phyloP scores from a whole-genome alignment of 2,113 vertebrate genomes.

The Orientallactaga bullata region DNA sequence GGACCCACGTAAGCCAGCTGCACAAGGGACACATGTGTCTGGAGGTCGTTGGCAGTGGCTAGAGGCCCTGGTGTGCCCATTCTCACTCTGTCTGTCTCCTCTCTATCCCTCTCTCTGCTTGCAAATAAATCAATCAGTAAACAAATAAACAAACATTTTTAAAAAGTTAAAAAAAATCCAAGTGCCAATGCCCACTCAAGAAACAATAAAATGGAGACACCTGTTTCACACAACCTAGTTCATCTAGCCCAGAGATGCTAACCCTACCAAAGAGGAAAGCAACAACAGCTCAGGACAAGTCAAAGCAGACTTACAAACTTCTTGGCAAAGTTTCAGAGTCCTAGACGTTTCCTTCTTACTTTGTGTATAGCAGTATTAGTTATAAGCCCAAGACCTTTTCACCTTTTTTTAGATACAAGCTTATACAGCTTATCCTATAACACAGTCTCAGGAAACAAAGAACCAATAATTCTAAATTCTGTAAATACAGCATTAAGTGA shows the following conservation, averaged over 20 bases:
- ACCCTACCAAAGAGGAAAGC: conserved; percentile 40
- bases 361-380: neutral
- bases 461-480: conserved; percentile 25
- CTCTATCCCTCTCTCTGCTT: too few relatives aligned
- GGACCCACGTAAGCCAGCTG: too few relatives aligned
- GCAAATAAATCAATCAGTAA: too few relatives aligned
- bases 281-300: neutral
- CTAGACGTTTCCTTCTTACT: neutral
- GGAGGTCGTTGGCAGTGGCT: too few relatives aligned
- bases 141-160: too few relatives aligned
- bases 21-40: too few relatives aligned
- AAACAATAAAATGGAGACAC: conserved; percentile 56
- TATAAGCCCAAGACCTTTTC: neutral
- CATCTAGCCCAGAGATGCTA: neutral
- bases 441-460: neutral
- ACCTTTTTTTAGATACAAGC: too few relatives aligned
- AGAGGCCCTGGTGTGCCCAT: too few relatives aligned
- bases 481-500: conserved; percentile 49
- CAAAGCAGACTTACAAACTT: conserved; percentile 18
- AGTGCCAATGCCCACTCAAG: neutral
- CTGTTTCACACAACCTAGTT: neutral
- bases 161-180: too few relatives aligned
- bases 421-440: neutral
- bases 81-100: too few relatives aligned
- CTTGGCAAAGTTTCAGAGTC: conserved; percentile 19